phyloP scores from a whole-genome alignment of 1,140 invertebrate genomes.

The Lepidurus apus region DNA sequence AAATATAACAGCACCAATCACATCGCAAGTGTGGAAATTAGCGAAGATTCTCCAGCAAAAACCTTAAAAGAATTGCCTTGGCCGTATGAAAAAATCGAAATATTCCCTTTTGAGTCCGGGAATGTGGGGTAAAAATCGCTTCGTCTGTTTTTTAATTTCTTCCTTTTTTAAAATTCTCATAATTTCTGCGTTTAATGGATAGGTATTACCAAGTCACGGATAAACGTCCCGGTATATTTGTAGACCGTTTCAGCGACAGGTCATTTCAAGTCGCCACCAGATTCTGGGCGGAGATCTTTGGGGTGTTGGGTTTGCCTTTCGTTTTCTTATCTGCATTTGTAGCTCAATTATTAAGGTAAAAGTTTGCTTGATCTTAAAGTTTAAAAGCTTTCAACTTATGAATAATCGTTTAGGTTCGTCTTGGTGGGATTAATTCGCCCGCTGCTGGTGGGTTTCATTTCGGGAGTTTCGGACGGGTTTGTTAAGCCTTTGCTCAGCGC shows the following conservation, averaged over 20 bases:
- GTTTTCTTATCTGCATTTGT: slow-evolving; percentile 12
- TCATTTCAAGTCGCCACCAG: not conserved
- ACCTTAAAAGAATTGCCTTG: not conserved
- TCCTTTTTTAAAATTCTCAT: not conserved
- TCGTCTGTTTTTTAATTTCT: not conserved
- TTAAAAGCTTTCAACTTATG: not conserved
- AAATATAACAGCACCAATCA: not conserved
- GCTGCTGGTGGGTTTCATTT: slow-evolving; percentile 6
- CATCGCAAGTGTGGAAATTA: not conserved
- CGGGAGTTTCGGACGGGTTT: slow-evolving; percentile 23
- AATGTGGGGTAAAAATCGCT: not conserved
- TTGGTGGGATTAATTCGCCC: slow-evolving; percentile 14
- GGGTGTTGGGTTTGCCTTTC: slow-evolving; percentile 10
- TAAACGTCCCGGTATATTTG: not conserved
- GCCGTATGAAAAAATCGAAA: slow-evolving; percentile 29
- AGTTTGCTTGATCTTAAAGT: not conserved
- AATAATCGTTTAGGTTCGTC: slow-evolving; percentile 3
- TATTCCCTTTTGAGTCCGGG: slow-evolving; percentile 24
- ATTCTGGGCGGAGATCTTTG: slow-evolving; percentile 23
- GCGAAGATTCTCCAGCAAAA: not conserved
- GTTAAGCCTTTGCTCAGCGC: slow-evolving; percentile 22
- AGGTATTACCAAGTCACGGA: slow-evolving; percentile 28
- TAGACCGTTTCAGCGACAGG: slow-evolving; percentile 8
- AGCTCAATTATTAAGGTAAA: slow-evolving; percentile 23
- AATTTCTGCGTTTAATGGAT: not conserved